Base-by-base conservation (phyloP, 2,888 invertebrate genomes). In the Cephus pulcher region DNA sequence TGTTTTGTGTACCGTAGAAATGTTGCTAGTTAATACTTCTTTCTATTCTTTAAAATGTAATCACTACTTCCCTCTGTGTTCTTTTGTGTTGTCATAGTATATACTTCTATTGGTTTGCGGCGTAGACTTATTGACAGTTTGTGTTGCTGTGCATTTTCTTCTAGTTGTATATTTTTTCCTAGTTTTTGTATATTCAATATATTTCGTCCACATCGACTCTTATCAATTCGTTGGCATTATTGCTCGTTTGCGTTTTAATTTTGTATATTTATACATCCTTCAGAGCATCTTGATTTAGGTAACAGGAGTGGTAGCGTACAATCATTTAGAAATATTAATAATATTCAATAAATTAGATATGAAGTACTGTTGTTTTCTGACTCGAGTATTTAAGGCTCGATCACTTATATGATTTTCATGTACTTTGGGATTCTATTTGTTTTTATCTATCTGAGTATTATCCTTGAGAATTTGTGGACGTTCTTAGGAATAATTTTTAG, bases 1-100 rank as follows among this genome's bases (percentile, higher is more conserved):
- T 56, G 23, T 35, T 73, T 34, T 34, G 37, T 73, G 33, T 37
- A 40, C 33, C 32, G 56, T 69, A 73, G 75, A 75, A 71, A 37
- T 71, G 56, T 34, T 71, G 34, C 30, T 75, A 69, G 30, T 34
- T 11, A 11, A 9, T 56, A 56, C 56, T 23, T 23, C 23, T 56
- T 56, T 15, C 56, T 56, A 23, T 56, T 23, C 56, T 9, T 23
- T 56, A 56, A 40, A 56, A 23, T 6, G 23, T 56, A 56, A 56
- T 56, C 56, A 15, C 23, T 56, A 56, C 56, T 56, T 9, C 56
- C 23, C 0, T 6, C 2, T 56, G 23, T 56, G 9, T 56, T 56
- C 23, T 23, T 56, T 23, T 56, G 56, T 56, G 23, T 56, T 23
- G 2, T 40, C 40, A 6, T 56, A 56, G 56, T 4, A 23, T 56